Conservation (phyloP, 53 echinoderm and acorn worm genomes). For the Pentamera pediparva region DNA sequence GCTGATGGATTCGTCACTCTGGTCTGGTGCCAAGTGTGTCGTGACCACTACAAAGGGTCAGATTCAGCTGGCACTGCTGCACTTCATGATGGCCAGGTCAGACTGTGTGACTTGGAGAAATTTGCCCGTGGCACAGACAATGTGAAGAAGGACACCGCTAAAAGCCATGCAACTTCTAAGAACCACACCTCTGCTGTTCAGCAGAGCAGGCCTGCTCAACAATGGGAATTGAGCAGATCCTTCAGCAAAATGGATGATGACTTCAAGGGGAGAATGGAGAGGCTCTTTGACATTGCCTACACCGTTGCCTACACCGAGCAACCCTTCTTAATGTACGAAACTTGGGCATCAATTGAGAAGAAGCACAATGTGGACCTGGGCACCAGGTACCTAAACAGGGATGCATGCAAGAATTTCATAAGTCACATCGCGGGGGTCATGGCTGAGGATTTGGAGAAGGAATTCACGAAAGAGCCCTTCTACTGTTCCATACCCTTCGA, state of each 20-base stretch:
- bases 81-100: slow-evolving; percentile 23
- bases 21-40: slow-evolving; percentile 47
- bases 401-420: slow-evolving; percentile 41
- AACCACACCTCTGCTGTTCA: neutral
- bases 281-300: slow-evolving; percentile 32
- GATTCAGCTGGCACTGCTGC: neutral
- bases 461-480: slow-evolving; percentile 41
- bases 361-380: slow-evolving; percentile 39
- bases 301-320: slow-evolving; percentile 25
- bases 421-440: slow-evolving; percentile 33
- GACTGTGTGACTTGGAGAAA: slow-evolving; percentile 46
- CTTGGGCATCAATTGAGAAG: slow-evolving; percentile 28
- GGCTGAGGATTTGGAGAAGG: slow-evolving; percentile 35
- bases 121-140: slow-evolving; percentile 30
- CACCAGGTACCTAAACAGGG: slow-evolving; percentile 32
- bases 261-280: slow-evolving; percentile 41
- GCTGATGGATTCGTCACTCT: slow-evolving; percentile 21
- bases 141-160: slow-evolving; percentile 42
- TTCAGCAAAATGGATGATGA: slow-evolving; percentile 20
- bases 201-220: neutral
- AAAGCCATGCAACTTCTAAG: slow-evolving; percentile 6
- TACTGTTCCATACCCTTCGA: slow-evolving; percentile 49
- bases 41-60: slow-evolving; percentile 14
- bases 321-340: slow-evolving; percentile 28
- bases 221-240: neutral